Conservation (phyloP, 2,797 vertebrate species). For the Enteromius afrohamiltoni region DNA sequence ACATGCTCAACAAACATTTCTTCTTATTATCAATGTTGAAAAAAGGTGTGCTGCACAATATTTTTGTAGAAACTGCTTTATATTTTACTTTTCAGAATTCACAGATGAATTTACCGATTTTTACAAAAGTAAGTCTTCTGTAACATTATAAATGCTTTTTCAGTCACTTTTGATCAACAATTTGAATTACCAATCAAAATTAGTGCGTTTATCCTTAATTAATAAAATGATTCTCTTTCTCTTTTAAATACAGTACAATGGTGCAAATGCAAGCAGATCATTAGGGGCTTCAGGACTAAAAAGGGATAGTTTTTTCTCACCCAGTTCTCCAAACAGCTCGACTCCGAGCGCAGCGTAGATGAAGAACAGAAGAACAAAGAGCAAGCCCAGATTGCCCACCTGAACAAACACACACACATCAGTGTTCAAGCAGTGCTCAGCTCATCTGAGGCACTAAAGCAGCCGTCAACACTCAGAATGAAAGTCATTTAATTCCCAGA, state of each 20-base stretch:
- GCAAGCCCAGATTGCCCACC: conserved; percentile 96
- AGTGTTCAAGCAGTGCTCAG: neutral
- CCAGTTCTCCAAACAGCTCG: conserved; percentile 94
- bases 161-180: neutral
- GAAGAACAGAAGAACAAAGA: conserved; percentile 98
- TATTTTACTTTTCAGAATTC: neutral
- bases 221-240: no score
- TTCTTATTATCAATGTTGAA: neutral
- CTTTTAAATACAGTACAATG: neutral
- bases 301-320: conserved; percentile 72
- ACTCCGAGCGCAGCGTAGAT: conserved; percentile 96
- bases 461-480: neutral
- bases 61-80: neutral
- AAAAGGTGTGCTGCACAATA: neutral
- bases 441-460: neutral
- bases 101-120: neutral
- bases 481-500: neutral
- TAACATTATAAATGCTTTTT: neutral
- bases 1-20: neutral
- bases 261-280: neutral
- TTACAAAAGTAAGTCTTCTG: neutral
- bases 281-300: neutral
- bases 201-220: no score
- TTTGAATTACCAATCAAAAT: neutral
- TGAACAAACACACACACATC: conserved; percentile 63